Conservation (phyloP, 2,113 vertebrate species). For the Mormoops blainvillei region DNA sequence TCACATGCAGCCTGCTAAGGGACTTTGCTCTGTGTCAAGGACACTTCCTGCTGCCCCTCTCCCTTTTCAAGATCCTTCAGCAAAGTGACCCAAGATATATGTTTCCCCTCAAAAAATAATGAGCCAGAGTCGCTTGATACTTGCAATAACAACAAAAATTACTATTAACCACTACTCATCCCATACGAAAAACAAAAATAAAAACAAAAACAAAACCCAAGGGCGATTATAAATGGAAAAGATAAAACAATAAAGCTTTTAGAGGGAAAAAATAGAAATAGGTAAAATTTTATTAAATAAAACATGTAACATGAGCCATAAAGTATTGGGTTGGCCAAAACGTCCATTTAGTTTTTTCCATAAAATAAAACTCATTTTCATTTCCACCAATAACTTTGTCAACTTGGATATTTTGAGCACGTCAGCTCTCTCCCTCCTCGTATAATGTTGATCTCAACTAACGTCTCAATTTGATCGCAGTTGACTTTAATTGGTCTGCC, state of each 20-base stretch:
- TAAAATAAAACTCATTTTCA: no score
- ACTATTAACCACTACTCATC: no score
- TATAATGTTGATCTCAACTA: rapidly evolving
- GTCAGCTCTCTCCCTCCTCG: no score
- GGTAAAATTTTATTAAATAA: background rate
- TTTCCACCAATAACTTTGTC: no score
- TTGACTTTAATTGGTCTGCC: no score
- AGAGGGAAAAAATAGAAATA: background rate
- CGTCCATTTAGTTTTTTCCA: no score
- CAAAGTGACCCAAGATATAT: background rate
- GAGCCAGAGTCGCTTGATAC: background rate
- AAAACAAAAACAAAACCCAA: no score
- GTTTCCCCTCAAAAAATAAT: background rate
- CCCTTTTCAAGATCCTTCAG: background rate
- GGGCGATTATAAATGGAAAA: background rate
- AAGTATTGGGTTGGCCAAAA: background rate
- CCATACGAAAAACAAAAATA: background rate
- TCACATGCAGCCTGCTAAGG: rapidly evolving
- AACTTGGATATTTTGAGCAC: no score
- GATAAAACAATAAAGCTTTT: background rate
- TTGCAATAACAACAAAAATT: background rate
- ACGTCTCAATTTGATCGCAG: no score
- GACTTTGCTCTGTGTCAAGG: background rate
- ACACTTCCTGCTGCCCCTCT: background rate
- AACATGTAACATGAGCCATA: background rate